phyloP scores from a whole-genome alignment of 2,888 invertebrate species.

The Pseudococcus longispinus region DNA sequence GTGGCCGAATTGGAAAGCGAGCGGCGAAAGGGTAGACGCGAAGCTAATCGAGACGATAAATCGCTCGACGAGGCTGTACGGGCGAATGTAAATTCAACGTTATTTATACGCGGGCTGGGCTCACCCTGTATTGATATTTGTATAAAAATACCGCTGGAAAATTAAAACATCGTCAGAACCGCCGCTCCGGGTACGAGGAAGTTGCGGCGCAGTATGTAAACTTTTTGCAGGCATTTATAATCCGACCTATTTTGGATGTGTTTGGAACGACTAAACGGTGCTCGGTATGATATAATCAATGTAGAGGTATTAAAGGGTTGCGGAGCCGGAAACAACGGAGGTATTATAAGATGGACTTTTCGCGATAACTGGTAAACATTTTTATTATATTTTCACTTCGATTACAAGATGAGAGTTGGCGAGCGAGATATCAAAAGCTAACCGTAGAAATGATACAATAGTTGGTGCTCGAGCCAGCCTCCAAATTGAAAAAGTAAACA shows the following conservation, averaged over 20 bases:
- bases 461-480: too few species aligned
- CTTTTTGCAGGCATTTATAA: not conserved
- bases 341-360: not conserved
- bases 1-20: not conserved
- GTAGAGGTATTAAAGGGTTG: not conserved
- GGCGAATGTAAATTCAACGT: not conserved
- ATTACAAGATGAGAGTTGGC: not conserved
- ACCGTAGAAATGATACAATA: too few species aligned
- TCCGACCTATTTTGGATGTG: not conserved
- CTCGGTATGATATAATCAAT: not conserved
- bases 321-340: not conserved
- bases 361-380: not conserved
- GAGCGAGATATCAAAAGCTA: too few species aligned
- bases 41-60: not conserved
- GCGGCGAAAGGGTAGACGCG: not conserved
- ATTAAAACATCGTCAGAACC: slow-evolving; percentile 6
- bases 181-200: not conserved
- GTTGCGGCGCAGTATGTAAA: not conserved
- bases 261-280: not conserved
- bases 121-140: not conserved
- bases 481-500: not conserved
- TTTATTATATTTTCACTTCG: not conserved
- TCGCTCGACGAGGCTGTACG: not conserved
- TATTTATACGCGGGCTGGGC: not conserved
- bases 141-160: not conserved